A percentile compares a stretch with the other conserved stretches of the same genome.
Conservation (phyloP, 2,113 vertebrate species). For the Pomatorhinus ruficollis region DNA sequence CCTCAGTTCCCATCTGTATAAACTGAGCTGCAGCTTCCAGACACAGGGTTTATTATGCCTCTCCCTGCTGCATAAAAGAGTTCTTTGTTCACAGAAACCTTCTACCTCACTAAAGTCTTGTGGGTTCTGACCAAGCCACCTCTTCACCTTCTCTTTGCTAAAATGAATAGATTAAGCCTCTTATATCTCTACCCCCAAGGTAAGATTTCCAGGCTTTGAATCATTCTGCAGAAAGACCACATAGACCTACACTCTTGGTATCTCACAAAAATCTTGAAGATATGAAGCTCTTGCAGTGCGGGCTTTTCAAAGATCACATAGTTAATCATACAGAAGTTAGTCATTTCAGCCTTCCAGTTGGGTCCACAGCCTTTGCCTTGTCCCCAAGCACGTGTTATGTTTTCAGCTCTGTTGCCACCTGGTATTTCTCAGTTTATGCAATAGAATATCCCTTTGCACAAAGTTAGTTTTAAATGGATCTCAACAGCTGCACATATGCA, state of each 20-base stretch:
- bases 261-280: neutral
- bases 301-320: neutral
- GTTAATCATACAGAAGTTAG: neutral
- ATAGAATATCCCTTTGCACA: neutral
- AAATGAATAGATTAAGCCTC: neutral
- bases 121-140: conserved; percentile 4
- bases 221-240: neutral
- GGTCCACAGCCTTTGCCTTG: neutral
- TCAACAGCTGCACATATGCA: neutral
- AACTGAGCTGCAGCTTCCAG: conserved; percentile 34
- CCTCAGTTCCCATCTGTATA: conserved; percentile 60
- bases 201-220: conserved; percentile 12
- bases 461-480: neutral
- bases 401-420: neutral
- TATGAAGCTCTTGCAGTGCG: neutral
- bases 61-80: neutral
- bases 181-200: neutral
- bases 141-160: conserved; percentile 2
- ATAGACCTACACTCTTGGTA: neutral
- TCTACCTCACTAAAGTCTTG: conserved; percentile 32
- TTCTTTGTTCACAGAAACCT: conserved; percentile 51
- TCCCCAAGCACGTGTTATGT: neutral
- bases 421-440: neutral
- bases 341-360: neutral
- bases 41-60: conserved; percentile 49